Conservation (phyloP, 2,888 invertebrate genomes). For the Ernsta delagoae region DNA sequence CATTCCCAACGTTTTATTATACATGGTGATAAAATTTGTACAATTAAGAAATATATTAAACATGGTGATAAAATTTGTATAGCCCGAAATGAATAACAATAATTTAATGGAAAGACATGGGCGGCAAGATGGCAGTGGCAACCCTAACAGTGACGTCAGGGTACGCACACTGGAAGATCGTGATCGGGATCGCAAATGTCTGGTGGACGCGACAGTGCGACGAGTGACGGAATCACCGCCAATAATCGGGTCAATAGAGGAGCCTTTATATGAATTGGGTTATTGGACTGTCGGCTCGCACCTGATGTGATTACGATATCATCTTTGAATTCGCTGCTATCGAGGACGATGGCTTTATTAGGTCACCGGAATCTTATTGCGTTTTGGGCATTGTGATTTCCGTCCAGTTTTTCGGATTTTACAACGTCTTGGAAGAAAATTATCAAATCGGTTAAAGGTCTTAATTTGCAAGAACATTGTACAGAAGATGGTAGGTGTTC, state of each 20-base stretch:
- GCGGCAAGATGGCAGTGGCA: too few relatives aligned
- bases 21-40: too few relatives aligned
- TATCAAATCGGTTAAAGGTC: too few relatives aligned
- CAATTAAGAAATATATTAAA: too few relatives aligned
- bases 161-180: background rate
- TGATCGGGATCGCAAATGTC: background rate
- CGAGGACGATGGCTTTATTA: background rate
- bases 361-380: background rate
- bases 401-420: too few relatives aligned
- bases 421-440: too few relatives aligned
- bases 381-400: background rate
- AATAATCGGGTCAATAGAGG: constrained; percentile 1
- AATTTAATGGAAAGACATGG: too few relatives aligned
- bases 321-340: background rate
- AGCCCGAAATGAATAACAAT: too few relatives aligned
- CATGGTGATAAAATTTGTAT: too few relatives aligned
- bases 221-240: background rate
- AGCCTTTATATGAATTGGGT: constrained; percentile 2
- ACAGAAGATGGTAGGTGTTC: too few relatives aligned
- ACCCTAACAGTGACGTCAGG: background rate
- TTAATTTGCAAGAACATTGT: too few relatives aligned
- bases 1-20: too few relatives aligned
- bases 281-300: background rate
- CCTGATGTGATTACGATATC: constrained; percentile 3
- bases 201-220: background rate